Conservation (phyloP, 1,140 invertebrate species). For the Euwallacea similis region DNA sequence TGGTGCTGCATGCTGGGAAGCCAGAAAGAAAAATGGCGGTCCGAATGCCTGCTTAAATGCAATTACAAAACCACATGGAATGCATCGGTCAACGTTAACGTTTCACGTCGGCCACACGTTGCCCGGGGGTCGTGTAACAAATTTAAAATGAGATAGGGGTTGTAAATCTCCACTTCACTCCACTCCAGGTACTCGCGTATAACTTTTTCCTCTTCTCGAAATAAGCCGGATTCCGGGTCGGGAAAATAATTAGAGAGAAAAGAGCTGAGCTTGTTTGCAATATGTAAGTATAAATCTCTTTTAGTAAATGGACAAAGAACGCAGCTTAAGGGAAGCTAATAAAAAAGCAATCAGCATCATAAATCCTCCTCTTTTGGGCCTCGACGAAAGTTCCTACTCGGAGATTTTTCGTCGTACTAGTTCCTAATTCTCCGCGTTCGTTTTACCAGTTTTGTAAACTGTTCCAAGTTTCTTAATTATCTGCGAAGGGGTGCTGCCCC, state of each 20-base stretch:
- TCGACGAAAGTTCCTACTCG: background rate
- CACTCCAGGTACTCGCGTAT: background rate
- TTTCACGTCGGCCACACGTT: background rate
- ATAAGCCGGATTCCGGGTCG: background rate
- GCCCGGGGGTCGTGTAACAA: slow-evolving; percentile 1
- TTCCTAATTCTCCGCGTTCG: slow-evolving; percentile 3
- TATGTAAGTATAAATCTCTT: no score
- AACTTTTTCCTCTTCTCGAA: background rate
- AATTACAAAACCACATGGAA: slow-evolving; percentile 4
- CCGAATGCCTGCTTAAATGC: no score
- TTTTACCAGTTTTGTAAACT: slow-evolving; percentile 14
- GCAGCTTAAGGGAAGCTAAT: background rate
- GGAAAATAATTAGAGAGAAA: slow-evolving; percentile 1
- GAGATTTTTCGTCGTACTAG: background rate
- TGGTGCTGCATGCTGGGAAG: no score
- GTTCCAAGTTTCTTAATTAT: slow-evolving; percentile 14
- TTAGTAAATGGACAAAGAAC: no score
- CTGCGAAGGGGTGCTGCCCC: background rate
- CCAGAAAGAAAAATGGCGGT: background rate
- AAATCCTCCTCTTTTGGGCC: background rate
- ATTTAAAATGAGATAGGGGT: slow-evolving; percentile 7
- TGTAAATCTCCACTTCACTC: background rate
- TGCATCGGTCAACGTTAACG: slow-evolving; percentile 4
- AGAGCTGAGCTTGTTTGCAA: background rate
- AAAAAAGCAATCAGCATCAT: background rate